Conservation (phyloP, 2,888 invertebrate genomes). For the Eristalis pertinax region DNA sequence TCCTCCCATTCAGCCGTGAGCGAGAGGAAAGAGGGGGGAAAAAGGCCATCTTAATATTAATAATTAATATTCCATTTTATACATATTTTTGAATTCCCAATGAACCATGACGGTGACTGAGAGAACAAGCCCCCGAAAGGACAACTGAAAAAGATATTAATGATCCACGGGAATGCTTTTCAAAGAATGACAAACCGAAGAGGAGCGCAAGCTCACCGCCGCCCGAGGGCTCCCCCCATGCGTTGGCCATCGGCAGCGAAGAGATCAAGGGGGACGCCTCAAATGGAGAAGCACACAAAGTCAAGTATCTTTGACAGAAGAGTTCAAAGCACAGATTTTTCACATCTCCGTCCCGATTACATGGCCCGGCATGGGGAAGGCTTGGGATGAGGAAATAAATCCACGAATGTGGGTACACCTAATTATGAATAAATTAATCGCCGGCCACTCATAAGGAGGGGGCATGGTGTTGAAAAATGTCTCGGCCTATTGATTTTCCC, state of each 20-base stretch:
- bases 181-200: constrained; percentile 54
- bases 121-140: constrained; percentile 20
- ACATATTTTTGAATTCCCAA: constrained; percentile 41
- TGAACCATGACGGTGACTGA: neutral
- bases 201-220: constrained; percentile 42
- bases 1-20: neutral
- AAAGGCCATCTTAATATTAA: constrained; percentile 48
- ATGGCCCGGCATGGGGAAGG: neutral
- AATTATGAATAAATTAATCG: constrained; percentile 70
- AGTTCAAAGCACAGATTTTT: constrained; percentile 47
- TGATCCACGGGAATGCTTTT: constrained; percentile 58
- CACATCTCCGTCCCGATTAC: neutral
- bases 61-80: constrained; percentile 70
- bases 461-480: constrained; percentile 45
- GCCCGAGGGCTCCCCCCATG: neutral
- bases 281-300: neutral
- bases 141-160: constrained; percentile 37
- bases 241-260: neutral
- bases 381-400: neutral
- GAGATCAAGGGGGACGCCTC: neutral
- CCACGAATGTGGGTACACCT: constrained; percentile 29
- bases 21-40: neutral
- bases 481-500: constrained; percentile 40
- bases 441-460: too few species aligned
- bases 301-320: constrained; percentile 25